phyloP scores from a whole-genome alignment of 1,140 invertebrate species.

The Neocloeon triangulifer region DNA sequence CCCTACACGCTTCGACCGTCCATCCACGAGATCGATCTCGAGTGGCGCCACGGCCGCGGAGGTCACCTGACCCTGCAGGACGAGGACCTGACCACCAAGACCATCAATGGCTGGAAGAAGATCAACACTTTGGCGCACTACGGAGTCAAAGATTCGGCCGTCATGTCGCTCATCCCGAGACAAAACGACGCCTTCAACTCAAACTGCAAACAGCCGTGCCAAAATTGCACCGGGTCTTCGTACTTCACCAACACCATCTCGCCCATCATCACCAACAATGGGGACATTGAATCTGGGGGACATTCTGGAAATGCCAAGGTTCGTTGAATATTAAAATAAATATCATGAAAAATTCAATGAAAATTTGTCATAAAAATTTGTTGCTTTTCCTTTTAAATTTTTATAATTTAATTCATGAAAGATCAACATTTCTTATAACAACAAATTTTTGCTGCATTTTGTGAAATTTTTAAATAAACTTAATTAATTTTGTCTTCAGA shows the following conservation, averaged over 20 bases:
- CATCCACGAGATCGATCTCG: constrained; percentile 76
- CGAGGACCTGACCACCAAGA: constrained; percentile 81
- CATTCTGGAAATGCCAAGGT: too few species aligned
- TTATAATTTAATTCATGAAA: too few species aligned
- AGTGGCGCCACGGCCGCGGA: constrained; percentile 80
- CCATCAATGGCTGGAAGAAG: constrained; percentile 68
- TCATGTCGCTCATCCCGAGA: constrained; percentile 75
- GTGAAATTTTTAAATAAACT: too few species aligned
- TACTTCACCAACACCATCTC: constrained; percentile 53
- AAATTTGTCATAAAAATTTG: too few species aligned
- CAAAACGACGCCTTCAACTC: constrained; percentile 65
- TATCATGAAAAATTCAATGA: too few species aligned
- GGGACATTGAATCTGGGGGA: constrained; percentile 47
- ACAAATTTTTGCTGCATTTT: too few species aligned
- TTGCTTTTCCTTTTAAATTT: too few species aligned
- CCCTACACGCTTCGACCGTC: constrained; percentile 84
- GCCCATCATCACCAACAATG: constrained; percentile 49
- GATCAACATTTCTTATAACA: too few species aligned
- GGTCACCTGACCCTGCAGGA: constrained; percentile 80
- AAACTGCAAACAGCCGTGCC: constrained; percentile 57
- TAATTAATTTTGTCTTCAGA: too few species aligned
- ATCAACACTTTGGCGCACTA: constrained; percentile 84
- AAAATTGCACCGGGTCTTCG: constrained; percentile 41
- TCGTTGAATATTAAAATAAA: too few species aligned
- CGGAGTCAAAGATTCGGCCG: constrained; percentile 79